Percentiles rank a stretch among this genome's conserved stretches.
Evolutionary conservation across 2,113 vertebrate genomes (phyloP).

Genomic region (Tapirus terrestris): DNA sequence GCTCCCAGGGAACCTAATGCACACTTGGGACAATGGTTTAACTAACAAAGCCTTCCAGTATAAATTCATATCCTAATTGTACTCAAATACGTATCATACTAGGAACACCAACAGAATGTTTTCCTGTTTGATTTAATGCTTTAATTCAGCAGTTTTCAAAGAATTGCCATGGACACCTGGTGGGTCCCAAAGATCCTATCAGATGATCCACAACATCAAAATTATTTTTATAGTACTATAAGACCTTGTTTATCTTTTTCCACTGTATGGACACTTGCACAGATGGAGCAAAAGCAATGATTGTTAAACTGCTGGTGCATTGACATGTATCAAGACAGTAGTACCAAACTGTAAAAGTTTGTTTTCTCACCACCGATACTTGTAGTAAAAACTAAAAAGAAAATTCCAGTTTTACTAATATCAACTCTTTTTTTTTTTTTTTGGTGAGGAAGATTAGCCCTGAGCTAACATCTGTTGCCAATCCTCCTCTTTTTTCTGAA

Average conservation of each 20-base stretch:
- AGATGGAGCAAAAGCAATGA: not conserved
- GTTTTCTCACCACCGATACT: not conserved
- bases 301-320: not conserved
- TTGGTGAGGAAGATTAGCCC: too few species aligned
- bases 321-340: not conserved
- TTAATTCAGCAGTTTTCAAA: not conserved
- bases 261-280: not conserved
- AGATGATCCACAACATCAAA: not conserved
- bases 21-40: not conserved
- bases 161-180: not conserved
- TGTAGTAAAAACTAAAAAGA: not conserved
- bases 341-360: not conserved
- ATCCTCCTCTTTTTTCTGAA: too few species aligned
- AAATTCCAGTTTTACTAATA: not conserved
- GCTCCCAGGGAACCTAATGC: not conserved
- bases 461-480: too few species aligned
- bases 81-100: not conserved
- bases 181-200: not conserved
- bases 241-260: not conserved
- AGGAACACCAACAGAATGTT: not conserved
- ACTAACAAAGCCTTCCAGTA: not conserved
- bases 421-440: not conserved
- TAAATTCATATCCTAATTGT: not conserved
- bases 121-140: not conserved
- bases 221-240: not conserved